Conservation (phyloP, 53 echinoderm and acorn worm genomes). For the Arbacia lixula region DNA sequence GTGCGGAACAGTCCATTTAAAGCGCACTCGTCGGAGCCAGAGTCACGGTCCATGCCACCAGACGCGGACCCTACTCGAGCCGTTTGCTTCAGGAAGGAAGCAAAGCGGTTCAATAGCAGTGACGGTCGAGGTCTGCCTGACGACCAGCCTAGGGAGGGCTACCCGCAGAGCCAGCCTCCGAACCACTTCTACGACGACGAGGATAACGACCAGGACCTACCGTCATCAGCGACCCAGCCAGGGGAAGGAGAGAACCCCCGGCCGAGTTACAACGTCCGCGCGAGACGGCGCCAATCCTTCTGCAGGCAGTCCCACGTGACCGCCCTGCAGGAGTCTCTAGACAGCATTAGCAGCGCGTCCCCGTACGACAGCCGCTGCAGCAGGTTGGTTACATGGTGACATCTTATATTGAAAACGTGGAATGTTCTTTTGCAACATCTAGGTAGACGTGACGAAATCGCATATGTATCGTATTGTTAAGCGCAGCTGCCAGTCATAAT, state of each 20-base stretch:
- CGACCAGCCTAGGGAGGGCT: not conserved
- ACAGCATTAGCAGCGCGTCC: constrained; percentile 56
- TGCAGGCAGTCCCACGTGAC: constrained; percentile 81
- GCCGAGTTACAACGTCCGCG: constrained; percentile 38
- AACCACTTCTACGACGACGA: too few relatives aligned
- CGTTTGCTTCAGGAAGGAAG: constrained; percentile 33
- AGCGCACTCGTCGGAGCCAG: constrained; percentile 58
- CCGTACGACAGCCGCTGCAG: constrained; percentile 74
- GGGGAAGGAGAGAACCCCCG: constrained; percentile 36
- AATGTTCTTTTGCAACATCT: too few relatives aligned
- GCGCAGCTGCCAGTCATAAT: too few relatives aligned
- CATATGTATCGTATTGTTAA: too few relatives aligned
- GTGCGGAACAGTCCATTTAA: constrained; percentile 92
- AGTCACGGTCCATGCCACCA: constrained; percentile 41
- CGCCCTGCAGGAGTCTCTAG: constrained; percentile 63
- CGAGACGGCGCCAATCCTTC: constrained; percentile 78
- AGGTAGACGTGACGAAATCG: too few relatives aligned
- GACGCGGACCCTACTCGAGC: constrained; percentile 1
- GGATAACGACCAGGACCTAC: not conserved
- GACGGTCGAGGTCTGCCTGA: not conserved
- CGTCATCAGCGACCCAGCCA: not conserved
- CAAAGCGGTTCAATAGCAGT: not conserved
- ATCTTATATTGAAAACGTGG: constrained; percentile 43
- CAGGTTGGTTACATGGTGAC: too few relatives aligned
- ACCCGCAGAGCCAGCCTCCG: too few relatives aligned